Percentiles rank a stretch among this genome's conserved stretches.
Conservation (phyloP, 2,797 vertebrate species). For the Gallinago nigripennis region DNA sequence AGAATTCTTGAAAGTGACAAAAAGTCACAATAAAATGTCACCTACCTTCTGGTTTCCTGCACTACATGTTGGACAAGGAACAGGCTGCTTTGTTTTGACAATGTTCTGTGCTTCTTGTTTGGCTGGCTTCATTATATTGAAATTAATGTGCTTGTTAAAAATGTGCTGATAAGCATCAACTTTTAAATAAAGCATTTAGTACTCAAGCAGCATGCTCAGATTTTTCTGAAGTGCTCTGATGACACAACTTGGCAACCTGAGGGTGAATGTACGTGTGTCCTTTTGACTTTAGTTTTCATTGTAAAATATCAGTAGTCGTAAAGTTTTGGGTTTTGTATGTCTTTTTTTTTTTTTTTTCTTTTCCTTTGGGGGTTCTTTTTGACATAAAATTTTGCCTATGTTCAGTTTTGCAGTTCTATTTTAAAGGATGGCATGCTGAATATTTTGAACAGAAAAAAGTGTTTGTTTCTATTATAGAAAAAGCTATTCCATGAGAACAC, state of each 20-base stretch:
- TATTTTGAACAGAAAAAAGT: background rate
- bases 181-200: background rate
- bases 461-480: background rate
- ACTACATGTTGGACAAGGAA: background rate
- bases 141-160: background rate
- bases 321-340: background rate
- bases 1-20: background rate
- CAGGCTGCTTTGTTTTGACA: background rate
- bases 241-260: background rate
- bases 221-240: background rate
- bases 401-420: background rate
- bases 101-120: background rate
- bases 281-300: background rate
- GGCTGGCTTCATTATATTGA: background rate
- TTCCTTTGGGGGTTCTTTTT: background rate
- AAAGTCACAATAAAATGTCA: background rate
- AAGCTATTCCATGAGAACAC: background rate
- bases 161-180: background rate
- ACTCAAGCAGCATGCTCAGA: background rate
- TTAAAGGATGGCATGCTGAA: background rate
- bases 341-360: background rate
- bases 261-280: rapidly evolving
- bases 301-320: background rate
- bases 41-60: background rate
- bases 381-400: background rate